These are phyloP conservation scores for Napeogenes sylphis DNA, from an alignment of 2,888 invertebrate species.

Conservation along the genomic window DNA sequence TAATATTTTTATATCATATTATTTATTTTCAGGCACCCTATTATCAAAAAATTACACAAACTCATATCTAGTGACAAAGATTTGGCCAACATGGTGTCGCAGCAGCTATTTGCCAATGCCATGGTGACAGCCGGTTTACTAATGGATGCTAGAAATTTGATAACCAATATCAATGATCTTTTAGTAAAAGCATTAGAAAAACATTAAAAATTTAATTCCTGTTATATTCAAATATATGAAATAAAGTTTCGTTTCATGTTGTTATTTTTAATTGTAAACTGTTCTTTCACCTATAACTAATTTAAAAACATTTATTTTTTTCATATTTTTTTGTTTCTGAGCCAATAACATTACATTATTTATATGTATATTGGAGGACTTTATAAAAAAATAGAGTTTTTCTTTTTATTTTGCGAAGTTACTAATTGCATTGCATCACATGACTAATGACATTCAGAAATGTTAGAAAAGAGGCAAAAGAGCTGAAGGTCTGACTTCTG, in stretches of 20 bases:
- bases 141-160: conserved; percentile 91
- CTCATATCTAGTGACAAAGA: conserved; percentile 86
- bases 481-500: too few relatives aligned
- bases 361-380: too few relatives aligned
- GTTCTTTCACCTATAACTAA: too few relatives aligned
- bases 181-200: conserved; percentile 89
- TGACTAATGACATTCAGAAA: too few relatives aligned
- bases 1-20: neutral
- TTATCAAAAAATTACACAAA: conserved; percentile 91
- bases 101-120: conserved; percentile 95
- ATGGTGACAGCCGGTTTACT: conserved; percentile 97
- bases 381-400: too few relatives aligned
- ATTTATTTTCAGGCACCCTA: conserved; percentile 83
- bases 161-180: conserved; percentile 92
- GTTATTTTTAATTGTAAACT: conserved; percentile 10
- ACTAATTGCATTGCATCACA: too few relatives aligned
- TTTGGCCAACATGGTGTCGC: conserved; percentile 88
- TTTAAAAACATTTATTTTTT: too few relatives aligned
- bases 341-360: too few relatives aligned
- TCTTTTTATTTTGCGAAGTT: too few relatives aligned
- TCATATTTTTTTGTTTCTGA: too few relatives aligned
- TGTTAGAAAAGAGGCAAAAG: too few relatives aligned
- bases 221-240: conserved; percentile 10
- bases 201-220: conserved; percentile 46
- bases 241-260: conserved; percentile 15